phyloP scores from a whole-genome alignment of 2,888 invertebrate genomes.

The Rhorus exstirpatorius region DNA sequence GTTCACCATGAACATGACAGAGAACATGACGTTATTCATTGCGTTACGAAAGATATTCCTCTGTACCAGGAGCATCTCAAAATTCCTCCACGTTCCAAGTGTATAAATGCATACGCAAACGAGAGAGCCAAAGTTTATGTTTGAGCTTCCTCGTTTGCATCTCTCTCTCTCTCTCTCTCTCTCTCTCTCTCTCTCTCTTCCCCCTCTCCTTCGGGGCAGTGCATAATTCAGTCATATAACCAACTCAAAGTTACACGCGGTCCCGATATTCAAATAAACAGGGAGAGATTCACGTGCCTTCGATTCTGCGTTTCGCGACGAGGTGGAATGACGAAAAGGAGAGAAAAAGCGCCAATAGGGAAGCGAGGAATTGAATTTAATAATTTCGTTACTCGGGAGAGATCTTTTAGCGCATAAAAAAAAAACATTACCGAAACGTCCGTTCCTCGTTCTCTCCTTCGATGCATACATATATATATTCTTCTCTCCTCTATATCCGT shows the following conservation, averaged over 20 bases:
- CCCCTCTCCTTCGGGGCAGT: no score
- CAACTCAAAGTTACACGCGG: slow-evolving; percentile 54
- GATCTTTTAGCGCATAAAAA: slow-evolving; percentile 10
- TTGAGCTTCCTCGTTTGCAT: slow-evolving; percentile 38
- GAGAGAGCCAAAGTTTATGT: slow-evolving; percentile 25
- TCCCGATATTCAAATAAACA: neutral
- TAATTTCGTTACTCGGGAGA: slow-evolving; percentile 4
- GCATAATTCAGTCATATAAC: slow-evolving; percentile 65
- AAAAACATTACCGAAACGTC: slow-evolving; percentile 2
- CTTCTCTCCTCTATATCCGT: neutral
- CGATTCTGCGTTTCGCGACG: neutral
- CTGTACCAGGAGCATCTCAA: neutral
- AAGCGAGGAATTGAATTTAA: slow-evolving; percentile 26
- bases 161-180: no score
- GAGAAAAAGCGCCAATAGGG: neutral
- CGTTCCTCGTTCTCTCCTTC: neutral
- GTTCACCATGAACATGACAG: neutral
- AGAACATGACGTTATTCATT: neutral
- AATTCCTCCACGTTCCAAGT: neutral
- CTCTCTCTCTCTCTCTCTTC: no score
- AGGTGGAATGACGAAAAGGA: slow-evolving; percentile 6
- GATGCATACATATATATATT: neutral
- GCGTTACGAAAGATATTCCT: neutral
- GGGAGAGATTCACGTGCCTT: neutral
- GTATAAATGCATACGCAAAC: slow-evolving; percentile 39